Percentiles rank a stretch among this genome's conserved stretches.
phyloP scores from a whole-genome alignment of 2,113 vertebrate genomes.

The Trochalopteron elliotii region DNA sequence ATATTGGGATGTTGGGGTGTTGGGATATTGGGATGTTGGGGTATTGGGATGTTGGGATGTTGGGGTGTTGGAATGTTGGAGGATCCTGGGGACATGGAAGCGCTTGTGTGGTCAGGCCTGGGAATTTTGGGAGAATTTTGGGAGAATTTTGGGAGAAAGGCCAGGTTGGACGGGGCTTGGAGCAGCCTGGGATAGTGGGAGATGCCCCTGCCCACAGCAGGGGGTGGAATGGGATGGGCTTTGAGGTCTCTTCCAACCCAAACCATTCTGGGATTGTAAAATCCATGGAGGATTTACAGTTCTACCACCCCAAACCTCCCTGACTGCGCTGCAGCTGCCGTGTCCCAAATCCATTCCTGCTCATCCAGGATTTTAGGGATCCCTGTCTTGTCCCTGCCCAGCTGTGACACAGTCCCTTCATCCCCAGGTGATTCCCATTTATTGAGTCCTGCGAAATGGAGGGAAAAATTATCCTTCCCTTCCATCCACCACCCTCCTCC shows the following conservation, averaged over 20 bases:
- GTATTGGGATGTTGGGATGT: no score
- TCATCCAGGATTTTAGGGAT: not conserved
- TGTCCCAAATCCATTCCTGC: not conserved
- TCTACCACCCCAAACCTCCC: not conserved
- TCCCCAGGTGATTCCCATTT: not conserved
- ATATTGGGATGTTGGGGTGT: no score
- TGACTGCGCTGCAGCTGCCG: not conserved
- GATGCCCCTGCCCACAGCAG: not conserved
- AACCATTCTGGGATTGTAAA: not conserved
- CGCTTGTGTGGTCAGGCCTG: fast-evolving
- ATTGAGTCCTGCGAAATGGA: fast-evolving
- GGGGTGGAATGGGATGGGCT: not conserved
- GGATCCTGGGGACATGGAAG: not conserved
- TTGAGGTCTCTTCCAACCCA: not conserved
- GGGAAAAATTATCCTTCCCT: not conserved
- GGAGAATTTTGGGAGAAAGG: not conserved
- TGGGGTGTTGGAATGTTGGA: no score
- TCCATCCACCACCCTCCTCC: fast-evolving
- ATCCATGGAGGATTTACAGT: not conserved
- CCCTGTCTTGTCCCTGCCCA: not conserved
- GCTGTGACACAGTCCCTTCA: not conserved
- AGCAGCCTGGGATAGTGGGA: fast-evolving
- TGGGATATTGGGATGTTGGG: no score
- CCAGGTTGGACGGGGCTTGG: not conserved
- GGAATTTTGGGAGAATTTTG: not conserved